A percentile compares a stretch with the other conserved stretches of the same genome.
phyloP scores from a whole-genome alignment of 1,140 invertebrate genomes.

The Magallana ariakensis region DNA sequence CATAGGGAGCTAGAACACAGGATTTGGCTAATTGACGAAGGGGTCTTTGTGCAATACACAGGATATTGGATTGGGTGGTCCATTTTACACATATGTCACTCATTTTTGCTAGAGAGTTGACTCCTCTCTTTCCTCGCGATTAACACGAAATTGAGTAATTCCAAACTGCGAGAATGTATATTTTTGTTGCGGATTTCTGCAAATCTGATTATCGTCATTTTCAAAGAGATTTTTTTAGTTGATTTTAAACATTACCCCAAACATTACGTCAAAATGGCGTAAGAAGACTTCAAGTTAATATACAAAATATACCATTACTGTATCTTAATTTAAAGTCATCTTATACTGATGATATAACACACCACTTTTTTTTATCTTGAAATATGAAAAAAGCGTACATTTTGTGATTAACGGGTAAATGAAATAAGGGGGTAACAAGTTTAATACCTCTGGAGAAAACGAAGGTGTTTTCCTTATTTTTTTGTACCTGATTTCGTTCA shows the following conservation, averaged over 20 bases:
- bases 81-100: background rate
- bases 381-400: too few species aligned
- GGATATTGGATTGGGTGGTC: conserved; percentile 22
- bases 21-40: background rate
- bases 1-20: background rate
- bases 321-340: too few species aligned
- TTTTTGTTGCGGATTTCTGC: background rate
- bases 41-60: conserved; percentile 5
- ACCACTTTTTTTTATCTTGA: too few species aligned
- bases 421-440: too few species aligned
- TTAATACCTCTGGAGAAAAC: too few species aligned
- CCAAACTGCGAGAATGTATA: background rate
- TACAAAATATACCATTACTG: too few species aligned
- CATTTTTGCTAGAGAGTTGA: background rate
- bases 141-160: background rate
- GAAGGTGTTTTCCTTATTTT: background rate
- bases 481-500: background rate
- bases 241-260: background rate
- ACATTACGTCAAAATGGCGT: background rate
- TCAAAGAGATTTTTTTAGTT: background rate
- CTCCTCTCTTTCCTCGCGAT: background rate
- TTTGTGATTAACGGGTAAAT: too few species aligned
- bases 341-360: too few species aligned
- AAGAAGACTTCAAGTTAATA: too few species aligned
- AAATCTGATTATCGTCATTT: background rate